A percentile compares a stretch with the other conserved stretches of the same genome.
Evolutionary conservation across 2,113 vertebrate genomes (phyloP).

Genomic region (Sebastes schlegelii): DNA sequence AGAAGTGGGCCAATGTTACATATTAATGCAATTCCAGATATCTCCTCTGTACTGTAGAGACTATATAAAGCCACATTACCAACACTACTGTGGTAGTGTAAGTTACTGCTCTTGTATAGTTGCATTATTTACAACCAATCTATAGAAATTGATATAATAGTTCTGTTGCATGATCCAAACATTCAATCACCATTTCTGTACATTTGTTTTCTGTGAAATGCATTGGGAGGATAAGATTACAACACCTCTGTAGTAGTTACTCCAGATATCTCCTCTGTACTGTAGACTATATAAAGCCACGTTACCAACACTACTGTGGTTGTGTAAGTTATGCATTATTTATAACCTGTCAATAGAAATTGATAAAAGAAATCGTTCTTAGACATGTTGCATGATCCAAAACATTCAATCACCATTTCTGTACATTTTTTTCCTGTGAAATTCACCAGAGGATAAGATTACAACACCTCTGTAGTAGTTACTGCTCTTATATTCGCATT

Average conservation of each 20-base stretch:
- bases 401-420: conserved; percentile 3
- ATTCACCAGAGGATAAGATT: conserved; percentile 16
- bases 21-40: conserved; percentile 31
- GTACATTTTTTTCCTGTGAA: neutral
- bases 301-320: neutral
- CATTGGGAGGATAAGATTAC: conserved; percentile 20
- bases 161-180: neutral
- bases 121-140: neutral
- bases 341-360: neutral
- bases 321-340: neutral
- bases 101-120: neutral
- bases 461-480: conserved; percentile 25
- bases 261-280: conserved; percentile 13
- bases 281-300: conserved; percentile 1
- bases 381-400: neutral
- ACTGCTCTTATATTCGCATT: neutral
- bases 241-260: conserved; percentile 21
- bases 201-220: neutral
- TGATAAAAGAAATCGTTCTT: neutral
- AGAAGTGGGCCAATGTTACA: conserved; percentile 57
- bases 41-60: neutral
- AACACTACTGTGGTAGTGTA: neutral
- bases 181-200: neutral
- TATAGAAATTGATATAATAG: no score
- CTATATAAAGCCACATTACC: neutral